Evolutionary conservation across 37 sponge, comb jelly and placozoan genomes (phyloP).

Genomic region (Amphimedon queenslandica): DNA sequence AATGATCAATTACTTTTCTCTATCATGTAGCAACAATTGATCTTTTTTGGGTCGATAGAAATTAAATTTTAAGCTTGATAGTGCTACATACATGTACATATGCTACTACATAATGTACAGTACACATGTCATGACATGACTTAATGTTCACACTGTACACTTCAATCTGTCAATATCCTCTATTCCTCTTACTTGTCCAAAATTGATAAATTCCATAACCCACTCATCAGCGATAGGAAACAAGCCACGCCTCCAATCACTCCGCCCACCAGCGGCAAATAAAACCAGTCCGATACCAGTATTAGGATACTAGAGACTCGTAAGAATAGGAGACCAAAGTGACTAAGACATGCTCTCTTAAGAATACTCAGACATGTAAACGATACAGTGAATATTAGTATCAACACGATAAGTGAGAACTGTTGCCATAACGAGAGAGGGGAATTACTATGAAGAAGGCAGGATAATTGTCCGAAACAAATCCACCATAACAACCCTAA

Average conservation of each 20-base stretch:
- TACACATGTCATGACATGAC: no score
- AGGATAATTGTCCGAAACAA: neutral
- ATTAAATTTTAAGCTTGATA: no score
- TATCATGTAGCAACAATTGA: no score
- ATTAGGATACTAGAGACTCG: neutral
- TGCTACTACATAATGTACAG: no score
- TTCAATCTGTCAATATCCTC: no score
- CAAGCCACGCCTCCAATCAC: neutral
- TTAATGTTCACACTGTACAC: no score
- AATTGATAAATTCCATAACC: neutral
- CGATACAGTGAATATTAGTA: neutral
- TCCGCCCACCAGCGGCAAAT: neutral
- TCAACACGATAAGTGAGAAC: neutral
- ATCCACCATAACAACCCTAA: neutral
- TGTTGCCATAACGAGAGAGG: neutral
- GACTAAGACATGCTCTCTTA: neutral
- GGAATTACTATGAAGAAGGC: neutral
- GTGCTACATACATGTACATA: no score
- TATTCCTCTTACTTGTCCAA: conserved; percentile 14
- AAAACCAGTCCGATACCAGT: neutral
- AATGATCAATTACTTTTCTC: no score
- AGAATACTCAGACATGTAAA: neutral
- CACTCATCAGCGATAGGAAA: neutral
- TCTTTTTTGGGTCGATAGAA: no score
- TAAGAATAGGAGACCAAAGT: neutral